These are phyloP conservation scores for Thaumetopoea pityocampa DNA, from an alignment of 1,140 invertebrate genomes.

Conservation along the genomic window DNA sequence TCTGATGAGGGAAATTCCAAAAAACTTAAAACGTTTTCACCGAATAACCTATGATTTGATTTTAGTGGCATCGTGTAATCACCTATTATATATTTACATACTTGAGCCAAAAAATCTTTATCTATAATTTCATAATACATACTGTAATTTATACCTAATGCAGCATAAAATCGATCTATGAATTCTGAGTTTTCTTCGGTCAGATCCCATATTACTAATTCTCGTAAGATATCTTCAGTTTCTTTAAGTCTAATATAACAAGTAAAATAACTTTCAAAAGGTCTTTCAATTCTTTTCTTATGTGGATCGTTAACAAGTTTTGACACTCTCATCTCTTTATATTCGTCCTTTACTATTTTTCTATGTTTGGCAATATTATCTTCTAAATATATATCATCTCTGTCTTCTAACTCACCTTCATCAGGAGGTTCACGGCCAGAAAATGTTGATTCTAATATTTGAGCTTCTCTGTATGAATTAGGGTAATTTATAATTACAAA, in stretches of 20 bases:
- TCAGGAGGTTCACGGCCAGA: constrained; percentile 54
- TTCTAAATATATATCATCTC: constrained; percentile 65
- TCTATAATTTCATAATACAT: constrained; percentile 77
- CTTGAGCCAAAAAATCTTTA: constrained; percentile 67
- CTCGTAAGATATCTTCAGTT: constrained; percentile 58
- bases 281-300: constrained; percentile 35
- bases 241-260: constrained; percentile 74
- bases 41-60: constrained; percentile 70
- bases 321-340: constrained; percentile 55
- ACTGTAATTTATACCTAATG: constrained; percentile 74
- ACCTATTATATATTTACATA: constrained; percentile 77
- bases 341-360: constrained; percentile 54
- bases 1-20: constrained; percentile 53
- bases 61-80: constrained; percentile 67
- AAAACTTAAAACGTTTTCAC: constrained; percentile 46
- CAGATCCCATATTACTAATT: constrained; percentile 60
- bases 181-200: constrained; percentile 64
- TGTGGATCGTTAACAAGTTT: constrained; percentile 69
- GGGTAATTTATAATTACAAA: constrained; percentile 81
- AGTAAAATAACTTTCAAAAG: constrained; percentile 75
- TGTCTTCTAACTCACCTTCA: constrained; percentile 39
- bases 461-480: constrained; percentile 74
- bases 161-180: constrained; percentile 77
- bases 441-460: constrained; percentile 75
- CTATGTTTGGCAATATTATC: constrained; percentile 59